Percentiles rank a stretch among this genome's conserved stretches.
Conservation (phyloP, 1,140 invertebrate genomes). For the Streblospio benedicti region DNA sequence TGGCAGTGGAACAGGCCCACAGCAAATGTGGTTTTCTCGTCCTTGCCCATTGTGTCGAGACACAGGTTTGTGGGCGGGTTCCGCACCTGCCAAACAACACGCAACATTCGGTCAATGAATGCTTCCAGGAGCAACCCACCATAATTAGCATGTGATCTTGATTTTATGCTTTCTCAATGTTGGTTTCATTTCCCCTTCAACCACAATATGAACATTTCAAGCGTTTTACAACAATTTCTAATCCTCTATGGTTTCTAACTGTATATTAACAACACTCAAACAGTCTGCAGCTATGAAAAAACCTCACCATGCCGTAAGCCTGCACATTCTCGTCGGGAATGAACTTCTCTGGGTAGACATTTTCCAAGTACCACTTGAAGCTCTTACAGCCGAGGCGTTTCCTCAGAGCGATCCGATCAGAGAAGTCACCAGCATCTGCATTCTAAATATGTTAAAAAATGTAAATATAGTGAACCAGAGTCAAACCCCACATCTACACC, state of each 20-base stretch:
- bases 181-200: neutral
- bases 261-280: neutral
- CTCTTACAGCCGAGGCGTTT: constrained; percentile 80
- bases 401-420: constrained; percentile 63
- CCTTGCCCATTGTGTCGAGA: constrained; percentile 68
- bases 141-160: neutral
- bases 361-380: constrained; percentile 97
- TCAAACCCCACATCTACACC: no score
- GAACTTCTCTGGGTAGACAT: constrained; percentile 94
- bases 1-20: constrained; percentile 71
- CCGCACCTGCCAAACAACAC: constrained; percentile 37
- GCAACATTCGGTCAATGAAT: constrained; percentile 15
- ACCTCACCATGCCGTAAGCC: constrained; percentile 60
- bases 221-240: neutral
- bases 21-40: constrained; percentile 60
- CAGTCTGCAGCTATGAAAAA: neutral
- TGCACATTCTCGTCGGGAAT: constrained; percentile 70
- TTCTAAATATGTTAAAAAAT: constrained; percentile 18
- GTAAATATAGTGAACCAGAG: neutral
- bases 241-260: neutral
- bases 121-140: neutral
- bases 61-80: constrained; percentile 57
- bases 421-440: constrained; percentile 78
- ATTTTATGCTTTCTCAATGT: neutral
- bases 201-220: neutral